A percentile compares a stretch with the other conserved stretches of the same genome.
These are phyloP conservation scores for Stegana nigrithorax DNA, from an alignment of 2,888 invertebrate species.

Conservation along the genomic window DNA sequence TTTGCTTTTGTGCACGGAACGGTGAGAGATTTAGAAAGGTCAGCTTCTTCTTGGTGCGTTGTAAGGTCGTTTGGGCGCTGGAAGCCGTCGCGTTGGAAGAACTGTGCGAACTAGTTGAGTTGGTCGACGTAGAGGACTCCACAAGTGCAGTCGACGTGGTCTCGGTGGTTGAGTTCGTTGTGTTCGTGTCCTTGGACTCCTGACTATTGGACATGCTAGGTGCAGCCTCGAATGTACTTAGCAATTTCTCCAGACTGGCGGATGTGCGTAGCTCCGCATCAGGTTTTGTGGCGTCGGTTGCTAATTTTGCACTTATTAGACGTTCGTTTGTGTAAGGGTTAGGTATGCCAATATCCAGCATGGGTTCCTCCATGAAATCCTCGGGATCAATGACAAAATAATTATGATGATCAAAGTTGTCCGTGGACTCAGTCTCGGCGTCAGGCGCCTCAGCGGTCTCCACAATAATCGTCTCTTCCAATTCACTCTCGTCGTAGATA, in stretches of 20 bases:
- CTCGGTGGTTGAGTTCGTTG: constrained; percentile 41
- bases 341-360: constrained; percentile 60
- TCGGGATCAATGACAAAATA: constrained; percentile 67
- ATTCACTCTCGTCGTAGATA: constrained; percentile 63
- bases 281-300: constrained; percentile 33
- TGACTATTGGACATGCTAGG: constrained; percentile 62
- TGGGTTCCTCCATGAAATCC: constrained; percentile 53
- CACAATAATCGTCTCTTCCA: constrained; percentile 47
- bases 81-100: constrained; percentile 34
- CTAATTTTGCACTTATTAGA: constrained; percentile 57
- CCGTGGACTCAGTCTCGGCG: constrained; percentile 39
- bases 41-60: constrained; percentile 60
- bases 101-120: constrained; percentile 48
- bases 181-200: constrained; percentile 57
- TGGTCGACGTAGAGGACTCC: constrained; percentile 56
- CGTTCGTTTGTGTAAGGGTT: constrained; percentile 64
- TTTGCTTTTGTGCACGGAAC: constrained; percentile 51
- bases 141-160: constrained; percentile 61
- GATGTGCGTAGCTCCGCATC: constrained; percentile 28
- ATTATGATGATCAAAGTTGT: constrained; percentile 65
- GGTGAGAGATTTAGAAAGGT: constrained; percentile 65
- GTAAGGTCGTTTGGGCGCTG: constrained; percentile 45
- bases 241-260: constrained; percentile 44
- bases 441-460: constrained; percentile 48
- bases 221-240: constrained; percentile 42